Conservation (phyloP, 2,797 vertebrate genomes). For the Melopsittacus undulatus region DNA sequence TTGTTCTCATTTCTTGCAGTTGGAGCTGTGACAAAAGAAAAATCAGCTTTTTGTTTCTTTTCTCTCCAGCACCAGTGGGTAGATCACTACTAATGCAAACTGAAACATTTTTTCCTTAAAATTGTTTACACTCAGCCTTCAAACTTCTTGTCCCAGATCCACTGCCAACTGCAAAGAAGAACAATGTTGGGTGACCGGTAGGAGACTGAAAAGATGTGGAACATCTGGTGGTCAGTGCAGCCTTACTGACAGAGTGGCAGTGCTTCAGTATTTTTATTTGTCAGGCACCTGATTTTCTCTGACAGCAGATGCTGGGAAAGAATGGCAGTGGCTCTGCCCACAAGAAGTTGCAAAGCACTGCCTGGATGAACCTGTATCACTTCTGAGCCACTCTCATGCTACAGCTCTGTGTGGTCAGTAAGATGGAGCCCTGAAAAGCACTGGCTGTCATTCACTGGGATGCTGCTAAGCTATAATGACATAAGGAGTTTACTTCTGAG, state of each 20-base stretch:
- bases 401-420: not conserved
- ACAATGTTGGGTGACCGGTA: not conserved
- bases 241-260: not conserved
- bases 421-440: not conserved
- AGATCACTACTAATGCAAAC: not conserved
- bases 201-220: not conserved
- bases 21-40: not conserved
- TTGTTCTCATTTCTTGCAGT: slow-evolving; percentile 1
- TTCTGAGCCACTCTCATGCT: not conserved
- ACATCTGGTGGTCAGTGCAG: not conserved
- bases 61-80: not conserved
- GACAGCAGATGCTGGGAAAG: not conserved
- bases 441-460: not conserved
- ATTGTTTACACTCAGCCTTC: not conserved
- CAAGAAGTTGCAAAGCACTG: not conserved
- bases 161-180: not conserved
- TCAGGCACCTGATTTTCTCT: not conserved
- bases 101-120: not conserved
- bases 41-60: not conserved
- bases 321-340: not conserved
- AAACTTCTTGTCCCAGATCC: not conserved
- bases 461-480: not conserved
- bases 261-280: not conserved
- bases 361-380: not conserved
- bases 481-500: not conserved